Evolutionary conservation across 2,113 vertebrate species (phyloP), one percentile per base, ranked within the genome.

Genomic region (Centropus bengalensis): DNA sequence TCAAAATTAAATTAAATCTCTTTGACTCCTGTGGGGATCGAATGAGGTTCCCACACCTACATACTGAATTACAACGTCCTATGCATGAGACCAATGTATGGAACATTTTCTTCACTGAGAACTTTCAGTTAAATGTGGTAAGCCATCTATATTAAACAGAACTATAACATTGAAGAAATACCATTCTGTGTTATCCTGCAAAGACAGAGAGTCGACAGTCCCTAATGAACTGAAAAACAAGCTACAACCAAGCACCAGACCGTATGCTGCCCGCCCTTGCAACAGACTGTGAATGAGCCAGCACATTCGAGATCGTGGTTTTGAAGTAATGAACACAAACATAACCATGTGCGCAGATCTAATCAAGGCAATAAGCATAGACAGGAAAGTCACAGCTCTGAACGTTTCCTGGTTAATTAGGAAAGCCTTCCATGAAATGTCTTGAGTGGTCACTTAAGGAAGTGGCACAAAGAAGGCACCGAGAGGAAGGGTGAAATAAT

Each of bases 371-470:
- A 33, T 36, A 70, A 71, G 19, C 28, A 73, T 0, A 44, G 36
- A 75, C 84, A 97, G 94, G 96, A 88, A 93, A 89, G 56, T 12
- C 84, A 74, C 55, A 74, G 24, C 47, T 82, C 38, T 64, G 51
- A 95, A 70, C 67, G 70, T 16, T 89, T 86, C 87, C 89, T 93
- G 4, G 2, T 44, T 95, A 94, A 88, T 95, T 88, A 89, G 70
- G 69, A 70, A 82, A 51, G 44, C 55, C 51, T 67, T 77, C 32
- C 32, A 70, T 15, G 18, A 70, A 77, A 86, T 12, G 28, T 82
- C 15, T 27, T 17, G 16, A 89, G 42, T 55, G 75, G 59, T 66
- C 75, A 89, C 82, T 88, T 77, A 70, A 70, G 60, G 32, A 93
- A 86, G 10, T 81, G 82, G 84, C 68, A 91, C 23, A 95, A 91